Evolutionary conservation across 2,888 invertebrate species (phyloP), one percentile per base, ranked within the genome.

Genomic region (Eristalis arbustorum): DNA sequence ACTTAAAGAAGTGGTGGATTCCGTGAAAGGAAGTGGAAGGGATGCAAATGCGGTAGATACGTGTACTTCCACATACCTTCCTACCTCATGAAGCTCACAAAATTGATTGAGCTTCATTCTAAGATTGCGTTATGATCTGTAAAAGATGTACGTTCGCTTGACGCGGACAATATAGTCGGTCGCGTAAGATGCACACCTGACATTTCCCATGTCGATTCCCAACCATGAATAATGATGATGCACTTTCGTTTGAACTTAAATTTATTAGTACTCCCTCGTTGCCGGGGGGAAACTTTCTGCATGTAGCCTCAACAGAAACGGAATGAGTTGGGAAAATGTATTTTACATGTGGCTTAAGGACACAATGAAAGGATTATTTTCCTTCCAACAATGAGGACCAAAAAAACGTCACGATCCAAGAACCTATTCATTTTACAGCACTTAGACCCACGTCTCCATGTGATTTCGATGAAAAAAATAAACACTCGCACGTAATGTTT

Each of bases 271-370:
- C 75, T 74, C 74, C 74, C 67, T 78, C 78, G 69, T 73, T 85
- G 81, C 71, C 73, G 74, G 68, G 37, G 69, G 69, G 64, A 77
- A 59, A 37, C 57, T 81, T 75, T 63, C 13, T 14, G 3, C 28
- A 3, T 57, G 40, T 13, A 37, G 3, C 2, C 0, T 13, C 2
- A 37, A 37, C 18, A 56, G 56, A 18, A 56, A 6, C n/a, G 18
- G 75, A 8, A 25, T 63, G 49, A 28, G 10, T 14, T 37, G 64
- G n/a, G 37, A 34, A 23, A 72, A 78, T 78, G 25, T 75, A 79
- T 78, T 78, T 83, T 83, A 72, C 83, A 78, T 83, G 83, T 75
- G 61, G 67, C 77, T 62, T 69, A 73, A 85, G 85, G 77, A 77
- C 73, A 78, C 71, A 75, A 71, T 87, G 71, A 85, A 85, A 59